These are phyloP conservation scores for Tauraco hartlaubi DNA, from an alignment of 2,797 vertebrate genomes.

Conservation along the genomic window DNA sequence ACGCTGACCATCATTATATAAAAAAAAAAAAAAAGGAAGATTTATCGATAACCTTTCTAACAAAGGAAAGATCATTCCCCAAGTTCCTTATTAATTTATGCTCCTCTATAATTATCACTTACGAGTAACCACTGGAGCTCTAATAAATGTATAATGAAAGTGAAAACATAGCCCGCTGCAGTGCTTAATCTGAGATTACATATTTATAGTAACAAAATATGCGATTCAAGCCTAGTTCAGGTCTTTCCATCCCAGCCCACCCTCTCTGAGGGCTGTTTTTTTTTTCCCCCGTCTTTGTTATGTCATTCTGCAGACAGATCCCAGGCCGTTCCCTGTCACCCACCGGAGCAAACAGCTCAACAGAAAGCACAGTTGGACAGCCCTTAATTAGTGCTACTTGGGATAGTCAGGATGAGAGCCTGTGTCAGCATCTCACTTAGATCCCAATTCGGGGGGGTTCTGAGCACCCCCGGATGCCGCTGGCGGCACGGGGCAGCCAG, in stretches of 20 bases:
- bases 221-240: constrained; percentile 84
- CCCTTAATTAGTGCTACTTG: constrained; percentile 96
- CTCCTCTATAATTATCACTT: constrained; percentile 85
- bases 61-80: constrained; percentile 46
- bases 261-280: constrained; percentile 75
- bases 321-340: constrained; percentile 95
- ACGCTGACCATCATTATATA: not conserved
- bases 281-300: constrained; percentile 85
- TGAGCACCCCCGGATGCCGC: not conserved
- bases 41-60: constrained; percentile 64
- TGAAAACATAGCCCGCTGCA: constrained; percentile 83
- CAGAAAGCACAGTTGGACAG: constrained; percentile 93
- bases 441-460: not conserved
- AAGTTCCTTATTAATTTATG: constrained; percentile 82
- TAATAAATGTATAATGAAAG: constrained; percentile 88
- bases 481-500: fast-evolving
- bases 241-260: constrained; percentile 80
- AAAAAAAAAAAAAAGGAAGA: not conserved
- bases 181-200: constrained; percentile 87
- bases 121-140: constrained; percentile 63
- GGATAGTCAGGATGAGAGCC: constrained; percentile 88
- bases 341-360: constrained; percentile 83
- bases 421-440: constrained; percentile 84
- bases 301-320: constrained; percentile 95
- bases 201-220: constrained; percentile 84